phyloP scores from a whole-genome alignment of 37 sponge, comb jelly and placozoan genomes.

The Beroe ovata region DNA sequence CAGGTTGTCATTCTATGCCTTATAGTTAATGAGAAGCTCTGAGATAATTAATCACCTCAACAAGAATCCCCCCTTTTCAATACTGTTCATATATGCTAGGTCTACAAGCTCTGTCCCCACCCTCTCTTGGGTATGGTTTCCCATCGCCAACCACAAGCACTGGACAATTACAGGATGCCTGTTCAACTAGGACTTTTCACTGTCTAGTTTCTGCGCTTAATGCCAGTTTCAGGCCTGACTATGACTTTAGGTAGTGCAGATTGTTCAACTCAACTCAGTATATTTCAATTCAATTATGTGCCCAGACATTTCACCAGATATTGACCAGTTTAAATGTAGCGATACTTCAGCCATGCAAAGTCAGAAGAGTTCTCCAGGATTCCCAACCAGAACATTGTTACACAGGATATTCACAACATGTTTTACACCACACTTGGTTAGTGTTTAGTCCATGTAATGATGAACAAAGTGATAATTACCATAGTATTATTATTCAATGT shows the following conservation, averaged over 20 bases:
- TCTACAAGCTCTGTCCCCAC: slow-evolving; percentile 56
- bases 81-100: too few relatives aligned
- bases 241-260: slow-evolving; percentile 70
- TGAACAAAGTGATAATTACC: too few relatives aligned
- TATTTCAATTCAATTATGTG: neutral
- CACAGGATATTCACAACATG: slow-evolving; percentile 75
- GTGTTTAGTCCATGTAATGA: too few relatives aligned
- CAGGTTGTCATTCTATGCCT: too few relatives aligned
- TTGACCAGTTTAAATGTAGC: too few relatives aligned
- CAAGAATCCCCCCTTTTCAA: too few relatives aligned
- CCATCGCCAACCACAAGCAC: neutral
- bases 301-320: too few relatives aligned
- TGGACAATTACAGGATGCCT: slow-evolving; percentile 57
- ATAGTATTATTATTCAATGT: too few relatives aligned
- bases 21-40: too few relatives aligned
- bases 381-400: slow-evolving; percentile 80
- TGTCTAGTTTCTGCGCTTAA: slow-evolving; percentile 87
- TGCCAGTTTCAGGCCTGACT: slow-evolving; percentile 87
- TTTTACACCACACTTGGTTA: slow-evolving; percentile 72
- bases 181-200: slow-evolving; percentile 72
- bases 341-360: slow-evolving; percentile 84
- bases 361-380: slow-evolving; percentile 89
- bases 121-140: slow-evolving; percentile 1
- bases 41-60: too few relatives aligned
- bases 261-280: neutral